Evolutionary conservation across 2,888 invertebrate genomes (phyloP), one percentile per base, ranked within the genome.

Genomic region (Hanleya hanleyi): DNA sequence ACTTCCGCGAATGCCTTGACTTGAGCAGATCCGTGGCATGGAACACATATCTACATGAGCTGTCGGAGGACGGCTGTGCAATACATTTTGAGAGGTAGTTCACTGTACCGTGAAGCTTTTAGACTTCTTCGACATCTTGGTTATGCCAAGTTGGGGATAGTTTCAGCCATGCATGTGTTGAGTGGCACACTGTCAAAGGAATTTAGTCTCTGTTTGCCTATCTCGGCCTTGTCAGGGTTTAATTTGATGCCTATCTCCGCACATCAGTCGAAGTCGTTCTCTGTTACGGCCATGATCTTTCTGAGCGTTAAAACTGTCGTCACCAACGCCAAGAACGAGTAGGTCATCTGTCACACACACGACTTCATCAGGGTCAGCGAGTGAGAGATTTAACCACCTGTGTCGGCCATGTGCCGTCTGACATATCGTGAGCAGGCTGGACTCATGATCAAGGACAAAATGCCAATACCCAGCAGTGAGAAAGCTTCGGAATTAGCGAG

Each of bases 1-100:
- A 78, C 67, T 12, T 66, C 71, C 1, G 74, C 1, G 41, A 84
- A 86, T n/a, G 78, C 71, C 1, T 70, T 37, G 38, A 78, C 67
- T 65, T 84, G 81, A 15, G 32, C 36, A 12, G 7, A 62, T 7
- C 62, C 32, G 26, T 64, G 18, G 1, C 64, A 64, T 9, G 9
- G n/a, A 36, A 37, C 1, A 12, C 36, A 33, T 37, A 35, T 64
- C 22, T 9, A 3, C 18, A 29, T 36, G 2, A 64, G 38, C 12
- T 64, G 35, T n/a, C 64, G 18, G 15, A 64, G 32, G 18, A 38
- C 12, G 29, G 57, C 4, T 57, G 57, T 29, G 4, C 1, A 29
- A 57, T 15, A 29, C 22, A 57, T 9, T 57, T 57, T 15, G 57
- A 18, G 22, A 3, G 2, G 4, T 64, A 64, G 64, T 64, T 36